Conservation (phyloP, 2,888 invertebrate genomes). For the Ophion obscuratus region DNA sequence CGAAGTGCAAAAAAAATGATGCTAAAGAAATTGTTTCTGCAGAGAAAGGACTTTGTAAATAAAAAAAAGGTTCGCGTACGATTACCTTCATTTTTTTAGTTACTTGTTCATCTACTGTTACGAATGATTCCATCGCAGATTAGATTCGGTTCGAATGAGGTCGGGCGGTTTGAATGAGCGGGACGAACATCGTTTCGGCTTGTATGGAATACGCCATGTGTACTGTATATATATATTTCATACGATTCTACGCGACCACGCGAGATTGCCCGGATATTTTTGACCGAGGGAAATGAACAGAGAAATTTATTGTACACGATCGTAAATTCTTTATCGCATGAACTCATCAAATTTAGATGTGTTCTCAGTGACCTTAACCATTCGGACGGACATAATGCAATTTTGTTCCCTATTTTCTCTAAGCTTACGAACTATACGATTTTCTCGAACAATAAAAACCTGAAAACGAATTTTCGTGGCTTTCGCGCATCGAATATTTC, state of each 20-base stretch:
- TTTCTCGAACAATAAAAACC: not conserved
- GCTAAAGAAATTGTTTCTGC: not conserved
- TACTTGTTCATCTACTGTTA: not conserved
- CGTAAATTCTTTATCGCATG: constrained; percentile 1
- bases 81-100: not conserved
- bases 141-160: not conserved
- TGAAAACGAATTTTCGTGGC: not conserved
- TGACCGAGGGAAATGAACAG: not conserved
- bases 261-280: not conserved
- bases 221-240: not conserved
- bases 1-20: no score
- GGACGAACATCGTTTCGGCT: no score
- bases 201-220: no score
- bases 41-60: not conserved
- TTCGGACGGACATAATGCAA: not conserved
- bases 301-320: not conserved
- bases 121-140: not conserved
- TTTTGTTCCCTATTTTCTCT: not conserved
- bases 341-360: not conserved
- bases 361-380: not conserved
- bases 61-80: not conserved
- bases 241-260: not conserved
- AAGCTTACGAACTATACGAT: not conserved
- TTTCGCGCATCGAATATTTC: not conserved
- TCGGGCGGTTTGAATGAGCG: no score